These are phyloP conservation scores for Ectropis crepuscularia DNA, from an alignment of 2,888 invertebrate species.

Conservation along the genomic window DNA sequence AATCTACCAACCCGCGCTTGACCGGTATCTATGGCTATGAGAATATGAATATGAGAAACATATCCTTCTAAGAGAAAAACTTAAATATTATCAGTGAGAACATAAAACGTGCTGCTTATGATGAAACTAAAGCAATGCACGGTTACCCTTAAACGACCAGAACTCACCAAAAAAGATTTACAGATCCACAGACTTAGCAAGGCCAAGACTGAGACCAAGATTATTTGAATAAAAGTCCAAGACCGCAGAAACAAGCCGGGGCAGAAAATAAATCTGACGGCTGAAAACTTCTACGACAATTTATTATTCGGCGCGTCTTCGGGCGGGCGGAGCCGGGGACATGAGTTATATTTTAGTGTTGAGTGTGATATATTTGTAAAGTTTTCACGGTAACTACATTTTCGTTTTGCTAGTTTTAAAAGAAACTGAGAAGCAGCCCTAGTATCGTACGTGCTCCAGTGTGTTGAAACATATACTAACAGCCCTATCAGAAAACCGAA, in stretches of 20 bases:
- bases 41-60: no score
- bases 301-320: conserved; percentile 60
- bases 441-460: neutral
- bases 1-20: no score
- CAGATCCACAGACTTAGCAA: conserved; percentile 27
- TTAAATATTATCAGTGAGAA: no score
- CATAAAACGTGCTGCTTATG: neutral
- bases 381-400: conserved; percentile 32
- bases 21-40: no score
- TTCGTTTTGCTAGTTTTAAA: conserved; percentile 8
- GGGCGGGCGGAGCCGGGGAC: conserved; percentile 52
- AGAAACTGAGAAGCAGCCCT: neutral
- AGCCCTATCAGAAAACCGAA: no score
- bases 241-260: conserved; percentile 40
- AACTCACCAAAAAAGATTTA: conserved; percentile 27
- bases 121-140: neutral
- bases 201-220: conserved; percentile 13
- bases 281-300: conserved; percentile 61
- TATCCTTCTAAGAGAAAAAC: no score
- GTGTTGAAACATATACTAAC: neutral
- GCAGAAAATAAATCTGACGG: conserved; percentile 53
- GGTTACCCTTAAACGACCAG: neutral
- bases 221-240: conserved; percentile 36
- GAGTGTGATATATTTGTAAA: conserved; percentile 60
- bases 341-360: conserved; percentile 65